phyloP scores from a whole-genome alignment of 2,888 invertebrate species.

The Chloroclystis v-ata region DNA sequence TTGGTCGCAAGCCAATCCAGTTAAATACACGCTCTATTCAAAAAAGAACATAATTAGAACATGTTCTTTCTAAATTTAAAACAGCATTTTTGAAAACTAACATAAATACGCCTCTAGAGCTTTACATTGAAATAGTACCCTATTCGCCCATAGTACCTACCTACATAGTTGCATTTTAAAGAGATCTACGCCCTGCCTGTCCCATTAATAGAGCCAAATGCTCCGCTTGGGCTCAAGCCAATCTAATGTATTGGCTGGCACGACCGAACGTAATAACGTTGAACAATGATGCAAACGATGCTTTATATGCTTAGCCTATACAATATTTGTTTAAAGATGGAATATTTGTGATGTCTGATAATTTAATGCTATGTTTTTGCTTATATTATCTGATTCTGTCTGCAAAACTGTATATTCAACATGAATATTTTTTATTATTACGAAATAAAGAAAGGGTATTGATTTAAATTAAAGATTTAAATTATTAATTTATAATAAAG shows the following conservation, averaged over 20 bases:
- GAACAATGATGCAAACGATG: slow-evolving; percentile 45
- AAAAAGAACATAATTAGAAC: too few relatives aligned
- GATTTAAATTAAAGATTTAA: too few relatives aligned
- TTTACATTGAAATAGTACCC: background rate
- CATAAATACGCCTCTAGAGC: too few relatives aligned
- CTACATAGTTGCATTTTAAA: slow-evolving; percentile 34
- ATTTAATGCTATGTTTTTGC: background rate
- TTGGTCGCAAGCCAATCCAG: slow-evolving; percentile 70
- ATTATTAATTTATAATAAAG: too few relatives aligned
- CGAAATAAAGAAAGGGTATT: too few relatives aligned
- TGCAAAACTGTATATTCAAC: too few relatives aligned
- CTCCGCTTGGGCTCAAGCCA: slow-evolving; percentile 61
- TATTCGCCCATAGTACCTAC: background rate
- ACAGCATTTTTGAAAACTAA: too few relatives aligned
- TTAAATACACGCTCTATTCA: too few relatives aligned
- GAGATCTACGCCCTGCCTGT: slow-evolving; percentile 34
- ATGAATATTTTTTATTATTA: too few relatives aligned
- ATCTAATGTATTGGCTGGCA: slow-evolving; percentile 73
- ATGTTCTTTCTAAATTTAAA: too few relatives aligned
- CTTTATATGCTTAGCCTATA: slow-evolving; percentile 15
- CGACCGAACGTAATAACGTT: slow-evolving; percentile 52
- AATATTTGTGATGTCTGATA: background rate
- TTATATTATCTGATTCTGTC: too few relatives aligned
- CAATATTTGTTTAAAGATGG: slow-evolving; percentile 14
- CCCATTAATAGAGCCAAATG: slow-evolving; percentile 64